These are phyloP conservation scores for Arenaria interpres DNA, from an alignment of 2,113 vertebrate genomes.

Conservation along the genomic window DNA sequence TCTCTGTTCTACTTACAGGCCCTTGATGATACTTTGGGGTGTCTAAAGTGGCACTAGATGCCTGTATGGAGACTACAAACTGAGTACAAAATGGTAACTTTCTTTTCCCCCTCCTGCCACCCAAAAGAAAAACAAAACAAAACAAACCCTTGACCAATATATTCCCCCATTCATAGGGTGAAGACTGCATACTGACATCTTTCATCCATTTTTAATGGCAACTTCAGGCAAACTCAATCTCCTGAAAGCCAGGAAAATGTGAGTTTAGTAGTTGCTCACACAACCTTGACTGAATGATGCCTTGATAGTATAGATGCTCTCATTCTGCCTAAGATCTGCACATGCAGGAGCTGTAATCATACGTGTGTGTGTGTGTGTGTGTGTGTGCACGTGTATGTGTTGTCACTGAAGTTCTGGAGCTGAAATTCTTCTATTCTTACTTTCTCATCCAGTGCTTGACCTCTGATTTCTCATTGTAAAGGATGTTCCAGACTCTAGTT, in stretches of 20 bases:
- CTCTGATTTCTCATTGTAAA: not conserved
- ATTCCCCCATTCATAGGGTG: not conserved
- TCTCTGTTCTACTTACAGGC: not conserved
- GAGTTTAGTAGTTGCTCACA: not conserved
- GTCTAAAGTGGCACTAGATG: not conserved
- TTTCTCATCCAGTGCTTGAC: not conserved
- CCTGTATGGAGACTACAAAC: not conserved
- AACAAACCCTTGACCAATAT: not conserved
- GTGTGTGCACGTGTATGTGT: not conserved
- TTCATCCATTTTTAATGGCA: not conserved
- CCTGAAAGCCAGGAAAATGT: not conserved
- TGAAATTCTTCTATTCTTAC: not conserved
- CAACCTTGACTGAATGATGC: not conserved
- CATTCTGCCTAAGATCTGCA: not conserved
- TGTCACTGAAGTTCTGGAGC: not conserved
- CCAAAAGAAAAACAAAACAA: not conserved
- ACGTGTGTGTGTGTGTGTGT: no score
- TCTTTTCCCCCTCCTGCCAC: accelerated
- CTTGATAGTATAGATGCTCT: not conserved
- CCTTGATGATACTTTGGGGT: not conserved
- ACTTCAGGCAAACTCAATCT: not conserved
- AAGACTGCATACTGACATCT: not conserved
- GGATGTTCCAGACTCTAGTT: not conserved
- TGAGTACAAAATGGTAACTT: not conserved
- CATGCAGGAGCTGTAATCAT: not conserved